Evolutionary conservation across 2,888 invertebrate genomes (phyloP), one percentile per base, ranked within the genome.

Genomic region (Strigamia transsilvanica): DNA sequence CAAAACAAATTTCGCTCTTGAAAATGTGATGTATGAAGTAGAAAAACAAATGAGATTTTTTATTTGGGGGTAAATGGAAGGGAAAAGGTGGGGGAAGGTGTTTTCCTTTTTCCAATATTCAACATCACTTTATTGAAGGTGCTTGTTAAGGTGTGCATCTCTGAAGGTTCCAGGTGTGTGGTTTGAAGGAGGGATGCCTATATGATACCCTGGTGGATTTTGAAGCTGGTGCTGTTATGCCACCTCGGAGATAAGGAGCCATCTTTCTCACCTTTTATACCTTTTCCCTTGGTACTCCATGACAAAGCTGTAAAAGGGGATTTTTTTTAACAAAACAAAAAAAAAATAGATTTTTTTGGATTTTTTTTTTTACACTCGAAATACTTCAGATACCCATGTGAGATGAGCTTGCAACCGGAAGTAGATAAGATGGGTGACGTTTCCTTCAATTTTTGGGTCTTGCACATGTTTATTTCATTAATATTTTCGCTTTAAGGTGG

Each of bases 241-340:
- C 73, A 73, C 73, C 73, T 73, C 73, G 27, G 73, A 73, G 73
- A 73, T 73, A 73, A 73, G 73, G 73, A 73, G 73, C 73, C 73
- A 73, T 73, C 73, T 73, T 73, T 73, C 73, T 73, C 73, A 73
- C 73, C 73, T 73, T 73, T 73, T 73, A 73, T 73, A 73, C 73
- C 73, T 32, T 73, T 32, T 73, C 73, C 73, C 73, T 73, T 32
- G 73, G 73, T 32, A 73, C 13, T 73, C 73, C 73, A 73, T 73
- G 73, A 73, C 73, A 73, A 73, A 73, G 73, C 73, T 73, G 73
- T 73, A 73, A 73, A 73, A 32, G 73, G 73, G 32, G n/a, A n/a
- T 73, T 73, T 66, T 61, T 73, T 32, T 73, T n/a, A 32, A 12
- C 13, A 18, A 51, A 51, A 15, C 10, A 18, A 51, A 23, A 73